Evolutionary conservation across 2,113 vertebrate species (phyloP).

Genomic region (Malurus cyaneus): DNA sequence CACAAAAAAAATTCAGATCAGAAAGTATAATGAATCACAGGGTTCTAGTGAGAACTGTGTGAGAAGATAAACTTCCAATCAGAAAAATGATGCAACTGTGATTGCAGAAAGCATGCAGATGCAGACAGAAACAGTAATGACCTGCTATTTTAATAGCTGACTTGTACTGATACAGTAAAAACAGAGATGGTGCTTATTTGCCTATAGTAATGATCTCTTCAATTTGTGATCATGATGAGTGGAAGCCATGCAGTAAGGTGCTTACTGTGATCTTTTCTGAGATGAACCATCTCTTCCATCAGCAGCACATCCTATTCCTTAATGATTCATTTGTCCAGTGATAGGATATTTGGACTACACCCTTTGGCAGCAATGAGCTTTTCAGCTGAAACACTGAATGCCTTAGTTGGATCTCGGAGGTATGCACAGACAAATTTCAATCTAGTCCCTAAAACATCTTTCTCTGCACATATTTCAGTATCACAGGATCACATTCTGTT

Average conservation of each 20-base stretch:
- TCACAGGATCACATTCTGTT: background rate
- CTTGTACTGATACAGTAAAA: background rate
- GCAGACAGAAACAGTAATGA: background rate
- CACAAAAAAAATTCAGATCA: background rate
- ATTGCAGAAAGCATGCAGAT: background rate
- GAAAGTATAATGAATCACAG: background rate
- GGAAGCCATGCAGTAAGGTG: background rate
- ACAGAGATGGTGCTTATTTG: background rate
- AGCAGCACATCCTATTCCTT: background rate
- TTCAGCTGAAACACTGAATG: background rate
- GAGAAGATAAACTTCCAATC: background rate
- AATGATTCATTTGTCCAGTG: background rate
- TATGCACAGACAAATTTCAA: background rate
- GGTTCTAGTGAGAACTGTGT: background rate
- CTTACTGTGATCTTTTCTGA: background rate
- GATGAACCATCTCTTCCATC: background rate
- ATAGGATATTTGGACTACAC: background rate
- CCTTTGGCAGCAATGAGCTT: background rate
- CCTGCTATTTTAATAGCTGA: background rate
- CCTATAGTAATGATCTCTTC: background rate
- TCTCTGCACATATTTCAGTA: background rate
- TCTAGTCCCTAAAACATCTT: background rate
- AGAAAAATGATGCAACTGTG: background rate
- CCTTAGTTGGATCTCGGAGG: background rate
- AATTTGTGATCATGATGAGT: background rate